Evolutionary conservation across 2,888 invertebrate species (phyloP).

Genomic region (Apamea epomidion): DNA sequence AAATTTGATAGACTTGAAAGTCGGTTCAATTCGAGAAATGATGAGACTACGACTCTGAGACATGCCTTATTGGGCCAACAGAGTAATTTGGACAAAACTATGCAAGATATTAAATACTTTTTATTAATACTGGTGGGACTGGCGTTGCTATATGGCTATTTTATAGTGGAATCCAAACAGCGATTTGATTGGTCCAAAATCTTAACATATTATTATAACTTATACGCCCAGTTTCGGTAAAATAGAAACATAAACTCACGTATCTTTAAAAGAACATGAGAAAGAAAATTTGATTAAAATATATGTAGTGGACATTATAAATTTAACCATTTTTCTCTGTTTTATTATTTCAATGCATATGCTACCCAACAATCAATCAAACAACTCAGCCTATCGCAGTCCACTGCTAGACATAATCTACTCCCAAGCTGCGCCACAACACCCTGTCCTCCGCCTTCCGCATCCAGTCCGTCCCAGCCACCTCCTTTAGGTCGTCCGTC

Average conservation of each 20-base stretch:
- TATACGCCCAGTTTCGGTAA: background rate
- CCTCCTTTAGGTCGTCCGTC: background rate
- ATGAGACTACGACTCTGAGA: background rate
- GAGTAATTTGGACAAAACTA: background rate
- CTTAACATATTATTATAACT: constrained; percentile 5
- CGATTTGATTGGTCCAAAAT: constrained; percentile 19
- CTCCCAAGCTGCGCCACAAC: no score
- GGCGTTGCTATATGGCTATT: constrained; percentile 11
- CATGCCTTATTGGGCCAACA: constrained; percentile 12
- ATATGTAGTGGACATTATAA: background rate
- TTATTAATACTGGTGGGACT: background rate
- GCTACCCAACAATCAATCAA: no score
- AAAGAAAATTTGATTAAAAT: background rate
- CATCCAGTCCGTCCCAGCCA: no score
- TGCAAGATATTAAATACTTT: background rate
- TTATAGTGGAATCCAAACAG: background rate
- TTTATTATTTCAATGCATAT: background rate
- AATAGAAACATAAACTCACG: background rate
- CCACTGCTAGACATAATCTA: no score
- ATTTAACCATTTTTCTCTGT: background rate
- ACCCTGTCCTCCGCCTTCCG: no score
- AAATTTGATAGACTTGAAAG: constrained; percentile 32
- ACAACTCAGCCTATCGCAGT: no score
- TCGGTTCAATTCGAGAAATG: constrained; percentile 3
- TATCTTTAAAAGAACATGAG: background rate